A percentile compares a stretch with the other conserved stretches of the same genome.
phyloP scores from a whole-genome alignment of 2,888 invertebrate genomes.

The Acanthosoma haemorrhoidale region DNA sequence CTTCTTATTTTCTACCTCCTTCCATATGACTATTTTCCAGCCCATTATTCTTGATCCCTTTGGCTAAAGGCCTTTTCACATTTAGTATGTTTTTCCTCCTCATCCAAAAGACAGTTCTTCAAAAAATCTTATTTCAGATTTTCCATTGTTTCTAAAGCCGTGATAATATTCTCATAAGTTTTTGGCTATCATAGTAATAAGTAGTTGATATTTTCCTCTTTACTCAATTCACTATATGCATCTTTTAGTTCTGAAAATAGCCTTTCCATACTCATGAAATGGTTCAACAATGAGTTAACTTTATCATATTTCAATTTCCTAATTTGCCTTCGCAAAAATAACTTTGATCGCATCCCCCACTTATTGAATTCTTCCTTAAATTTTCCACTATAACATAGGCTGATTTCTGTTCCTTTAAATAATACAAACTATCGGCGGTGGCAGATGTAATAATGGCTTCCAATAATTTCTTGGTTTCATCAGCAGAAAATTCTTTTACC shows the following conservation, averaged over 20 bases:
- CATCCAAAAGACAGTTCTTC: not conserved
- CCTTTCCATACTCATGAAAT: constrained; percentile 1
- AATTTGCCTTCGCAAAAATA: constrained; percentile 12
- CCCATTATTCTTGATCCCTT: too few species aligned
- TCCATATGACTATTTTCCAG: too few species aligned
- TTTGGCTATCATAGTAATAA: constrained; percentile 6
- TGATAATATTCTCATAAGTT: constrained; percentile 15
- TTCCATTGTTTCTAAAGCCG: constrained; percentile 3
- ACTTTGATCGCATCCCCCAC: not conserved
- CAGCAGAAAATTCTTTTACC: too few species aligned
- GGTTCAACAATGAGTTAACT: not conserved
- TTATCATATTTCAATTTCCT: not conserved
- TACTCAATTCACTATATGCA: not conserved
- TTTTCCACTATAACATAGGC: not conserved
- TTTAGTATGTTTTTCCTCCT: constrained; percentile 18
- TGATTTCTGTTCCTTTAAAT: not conserved
- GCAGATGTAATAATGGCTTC: constrained; percentile 8
- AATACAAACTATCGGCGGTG: not conserved
- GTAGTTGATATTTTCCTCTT: constrained; percentile 8
- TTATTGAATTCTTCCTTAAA: not conserved
- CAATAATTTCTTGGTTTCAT: constrained; percentile 7
- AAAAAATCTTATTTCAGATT: not conserved
- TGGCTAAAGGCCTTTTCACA: too few species aligned
- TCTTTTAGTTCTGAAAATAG: constrained; percentile 21
- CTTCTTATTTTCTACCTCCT: too few species aligned